Conservation (phyloP, 1,140 invertebrate genomes). For the Brachystomella parvula region DNA sequence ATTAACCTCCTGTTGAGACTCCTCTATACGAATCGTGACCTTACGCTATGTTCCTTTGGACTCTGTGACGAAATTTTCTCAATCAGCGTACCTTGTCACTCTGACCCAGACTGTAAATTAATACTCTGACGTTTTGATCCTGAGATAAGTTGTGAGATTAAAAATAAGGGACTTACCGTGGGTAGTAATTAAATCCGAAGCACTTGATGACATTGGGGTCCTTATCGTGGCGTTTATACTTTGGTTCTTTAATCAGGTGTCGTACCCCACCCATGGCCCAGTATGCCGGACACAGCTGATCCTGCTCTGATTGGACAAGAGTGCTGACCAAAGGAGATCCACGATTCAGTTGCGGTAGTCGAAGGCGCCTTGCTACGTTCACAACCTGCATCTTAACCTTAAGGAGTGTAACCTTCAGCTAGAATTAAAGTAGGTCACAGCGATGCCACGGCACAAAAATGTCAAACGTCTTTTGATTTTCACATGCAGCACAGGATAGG, state of each 20-base stretch:
- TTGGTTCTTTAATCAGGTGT: constrained; percentile 2
- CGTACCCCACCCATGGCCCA: constrained; percentile 15
- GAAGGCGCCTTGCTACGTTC: no score
- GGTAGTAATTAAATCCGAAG: constrained; percentile 48
- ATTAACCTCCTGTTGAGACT: background rate
- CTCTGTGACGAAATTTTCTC: background rate
- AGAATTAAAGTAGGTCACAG: no score
- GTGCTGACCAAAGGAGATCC: no score
- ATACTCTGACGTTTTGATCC: background rate
- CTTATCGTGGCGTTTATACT: background rate
- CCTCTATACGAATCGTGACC: background rate
- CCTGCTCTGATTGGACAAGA: no score
- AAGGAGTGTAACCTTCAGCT: no score
- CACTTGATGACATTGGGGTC: constrained; percentile 42
- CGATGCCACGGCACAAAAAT: no score
- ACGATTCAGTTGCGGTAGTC: no score
- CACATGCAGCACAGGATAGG: no score
- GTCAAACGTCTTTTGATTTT: no score
- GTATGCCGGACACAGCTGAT: background rate
- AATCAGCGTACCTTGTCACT: background rate
- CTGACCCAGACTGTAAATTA: background rate
- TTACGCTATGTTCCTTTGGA: background rate
- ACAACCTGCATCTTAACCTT: no score
- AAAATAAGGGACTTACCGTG: constrained; percentile 43
- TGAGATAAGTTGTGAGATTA: background rate